Conservation (phyloP, 2,113 vertebrate species). For the Dicentrarchus labrax region DNA sequence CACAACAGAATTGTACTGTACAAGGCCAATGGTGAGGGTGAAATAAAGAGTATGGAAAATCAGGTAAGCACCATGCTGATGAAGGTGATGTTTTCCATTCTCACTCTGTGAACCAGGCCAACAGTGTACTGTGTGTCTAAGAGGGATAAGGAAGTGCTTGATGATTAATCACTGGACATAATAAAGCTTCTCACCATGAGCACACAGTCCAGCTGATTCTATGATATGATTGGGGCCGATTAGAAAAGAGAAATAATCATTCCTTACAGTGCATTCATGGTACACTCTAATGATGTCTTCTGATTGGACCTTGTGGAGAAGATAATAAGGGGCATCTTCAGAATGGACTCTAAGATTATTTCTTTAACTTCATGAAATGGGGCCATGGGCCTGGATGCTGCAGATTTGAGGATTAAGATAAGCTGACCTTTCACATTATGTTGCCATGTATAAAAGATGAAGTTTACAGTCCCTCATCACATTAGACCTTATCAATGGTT, state of each 20-base stretch:
- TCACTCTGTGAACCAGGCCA: constrained; percentile 48
- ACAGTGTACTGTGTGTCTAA: constrained; percentile 61
- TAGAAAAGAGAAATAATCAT: constrained; percentile 81
- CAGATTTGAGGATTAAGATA: constrained; percentile 87
- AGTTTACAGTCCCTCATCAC: constrained; percentile 82
- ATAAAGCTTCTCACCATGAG: constrained; percentile 80
- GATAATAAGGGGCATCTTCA: constrained; percentile 80
- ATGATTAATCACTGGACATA: constrained; percentile 80
- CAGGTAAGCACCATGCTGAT: constrained; percentile 57
- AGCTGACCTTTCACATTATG: constrained; percentile 85
- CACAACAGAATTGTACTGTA: constrained; percentile 24
- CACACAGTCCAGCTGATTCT: constrained; percentile 78
- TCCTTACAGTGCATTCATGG: constrained; percentile 77
- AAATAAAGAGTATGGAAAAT: constrained; percentile 44
- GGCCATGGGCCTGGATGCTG: constrained; percentile 77
- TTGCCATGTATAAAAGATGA: constrained; percentile 84
- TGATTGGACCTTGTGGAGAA: constrained; percentile 78
- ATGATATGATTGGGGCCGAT: constrained; percentile 78
- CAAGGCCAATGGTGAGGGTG: constrained; percentile 5
- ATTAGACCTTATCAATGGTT: constrained; percentile 83
- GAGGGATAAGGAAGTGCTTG: constrained; percentile 76
- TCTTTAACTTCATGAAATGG: constrained; percentile 82
- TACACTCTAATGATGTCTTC: constrained; percentile 78
- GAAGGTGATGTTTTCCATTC: constrained; percentile 63
- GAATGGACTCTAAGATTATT: constrained; percentile 83